Evolutionary conservation across 2,888 invertebrate species (phyloP), one percentile per base, ranked within the genome.

Genomic region (Sarcophaga carnaria): DNA sequence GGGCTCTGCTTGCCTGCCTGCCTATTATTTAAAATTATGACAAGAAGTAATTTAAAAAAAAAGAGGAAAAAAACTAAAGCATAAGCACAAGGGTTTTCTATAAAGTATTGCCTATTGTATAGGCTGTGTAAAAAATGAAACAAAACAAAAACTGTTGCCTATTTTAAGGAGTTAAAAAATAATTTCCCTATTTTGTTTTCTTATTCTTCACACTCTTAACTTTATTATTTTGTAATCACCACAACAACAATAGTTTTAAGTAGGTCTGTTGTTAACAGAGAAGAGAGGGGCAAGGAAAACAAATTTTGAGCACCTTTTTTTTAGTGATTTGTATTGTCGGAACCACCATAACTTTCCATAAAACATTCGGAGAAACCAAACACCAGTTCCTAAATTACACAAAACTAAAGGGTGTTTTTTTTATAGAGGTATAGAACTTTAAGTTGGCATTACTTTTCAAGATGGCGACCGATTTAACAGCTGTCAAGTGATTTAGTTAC

Each of bases 271-370:
- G 54, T 20, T 64, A 47, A 20, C 49, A 45, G 67, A 11, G 12
- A 45, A 20, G 2, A 20, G 5, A 54, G 4, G 17, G 54, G 8
- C 47, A 63, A 59, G 20, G 49, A 11, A 49, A 14, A 27, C 72
- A 74, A 62, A 17, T 60, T 70, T n/a, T 64, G 10, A 71, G 70
- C 80, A 76, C 76, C 80, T 84, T 76, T 37, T 0, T 37, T 54
- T 54, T 69, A 87, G 85, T 87, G 81, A 85, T 84, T 85, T 84
- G 84, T 87, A 81, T 85, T 84, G 81, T 82, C 84, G 87, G 87
- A 82, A 87, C 14, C 54, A 82, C 81, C 76, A 87, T 84, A 84
- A 82, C 84, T 87, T 87, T 84, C 82, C 84, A 82, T 80, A 82
- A 78, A 54, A 84, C 84, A 71, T 64, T 62, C 20, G 64, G 4